Percentiles rank a stretch among this genome's conserved stretches.
These are phyloP conservation scores for Gavialis gangeticus DNA, from an alignment of 2,113 vertebrate genomes.

Conservation along the genomic window DNA sequence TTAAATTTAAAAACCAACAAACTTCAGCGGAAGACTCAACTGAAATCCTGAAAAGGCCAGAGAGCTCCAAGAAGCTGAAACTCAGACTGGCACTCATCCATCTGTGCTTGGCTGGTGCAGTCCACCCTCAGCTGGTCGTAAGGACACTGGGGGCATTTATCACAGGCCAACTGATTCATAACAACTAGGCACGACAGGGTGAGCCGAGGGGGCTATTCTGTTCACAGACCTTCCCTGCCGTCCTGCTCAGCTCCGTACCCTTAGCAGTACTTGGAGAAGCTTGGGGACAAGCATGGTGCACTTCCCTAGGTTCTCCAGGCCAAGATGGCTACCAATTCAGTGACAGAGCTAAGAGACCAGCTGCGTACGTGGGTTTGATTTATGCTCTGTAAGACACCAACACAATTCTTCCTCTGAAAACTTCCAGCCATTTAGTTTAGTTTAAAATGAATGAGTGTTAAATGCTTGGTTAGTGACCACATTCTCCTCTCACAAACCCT, in stretches of 20 bases:
- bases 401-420: conserved; percentile 12
- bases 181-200: conserved; percentile 13
- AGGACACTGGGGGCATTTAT: conserved; percentile 27
- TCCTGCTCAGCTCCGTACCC: fast-evolving
- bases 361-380: no score
- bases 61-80: background rate
- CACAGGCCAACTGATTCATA: conserved; percentile 53
- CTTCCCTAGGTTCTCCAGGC: background rate
- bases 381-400: no score
- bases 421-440: conserved; percentile 36
- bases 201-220: fast-evolving
- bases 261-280: background rate
- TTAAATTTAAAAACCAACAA: background rate
- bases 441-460: conserved; percentile 1
- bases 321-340: background rate
- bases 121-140: conserved; percentile 27
- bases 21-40: background rate
- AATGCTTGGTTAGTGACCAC: fast-evolving
- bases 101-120: fast-evolving
- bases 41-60: background rate
- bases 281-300: fast-evolving
- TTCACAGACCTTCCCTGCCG: fast-evolving
- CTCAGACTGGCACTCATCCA: conserved; percentile 18
- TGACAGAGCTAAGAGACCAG: no score
- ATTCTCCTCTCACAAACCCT: conserved; percentile 45